Base-by-base conservation (phyloP, 2,797 vertebrate genomes). In the Tragelaphus eurycerus region DNA sequence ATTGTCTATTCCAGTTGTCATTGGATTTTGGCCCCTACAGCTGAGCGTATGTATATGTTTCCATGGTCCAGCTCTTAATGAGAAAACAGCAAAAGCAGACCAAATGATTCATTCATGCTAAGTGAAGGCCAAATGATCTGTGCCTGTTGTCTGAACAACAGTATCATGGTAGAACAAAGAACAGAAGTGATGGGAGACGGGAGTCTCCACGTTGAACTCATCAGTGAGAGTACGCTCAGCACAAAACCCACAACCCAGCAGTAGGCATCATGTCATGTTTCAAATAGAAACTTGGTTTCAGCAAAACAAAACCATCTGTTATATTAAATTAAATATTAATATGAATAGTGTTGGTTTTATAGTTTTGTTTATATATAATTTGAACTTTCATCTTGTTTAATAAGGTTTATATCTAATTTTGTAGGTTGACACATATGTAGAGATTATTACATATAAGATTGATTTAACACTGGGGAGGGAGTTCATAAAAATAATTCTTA, bases 371-470 rank as follows among this genome's bases (percentile, higher is more conserved):
- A 94, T 29, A 84, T 46, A 23, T 71, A 60, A 86, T 57, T 83
- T 55, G 27, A 83, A 87, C 71, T 87, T 92, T 96, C 17, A 89
- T 84, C 86, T 96, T 89, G 21, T 89, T 93, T 62, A 62, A 86
- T 92, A 64, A 92, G 2, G 16, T 82, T 95, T 96, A 15, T 34
- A 78, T 50, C 31, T 86, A 91, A 12, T 21, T 60, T 87, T 79
- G 43, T 90, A 67, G 17, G 25, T 85, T 12, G 71, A 43, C 12
- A 27, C 34, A 55, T 46, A 31, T 43, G 7, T 43, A 27, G 46
- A 90, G 55, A 64, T 74, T 76, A 90, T 88, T 90, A 55, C 50
- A 83, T 94, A 16, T 38, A 79, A 95, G 84, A 86, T 43, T 46
- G 29, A 79, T 81, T 86, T 67, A 79, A 93, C 46, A 34, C 1